These are phyloP conservation scores for Gephyroberyx darwinii DNA, from an alignment of 2,797 vertebrate species.

Conservation along the genomic window DNA sequence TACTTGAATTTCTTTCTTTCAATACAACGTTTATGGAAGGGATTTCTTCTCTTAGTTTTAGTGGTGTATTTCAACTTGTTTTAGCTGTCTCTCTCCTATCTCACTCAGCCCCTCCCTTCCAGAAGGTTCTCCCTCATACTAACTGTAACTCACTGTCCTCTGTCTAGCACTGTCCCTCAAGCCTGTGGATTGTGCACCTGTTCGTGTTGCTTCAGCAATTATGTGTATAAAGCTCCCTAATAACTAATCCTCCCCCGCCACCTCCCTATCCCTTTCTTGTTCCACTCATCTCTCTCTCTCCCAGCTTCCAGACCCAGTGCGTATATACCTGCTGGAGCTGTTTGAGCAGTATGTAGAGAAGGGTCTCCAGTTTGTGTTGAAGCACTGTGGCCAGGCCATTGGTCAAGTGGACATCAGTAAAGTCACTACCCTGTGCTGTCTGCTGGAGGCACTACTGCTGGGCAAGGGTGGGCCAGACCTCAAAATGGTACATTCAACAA, in stretches of 20 bases:
- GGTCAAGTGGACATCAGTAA: slow-evolving; percentile 91
- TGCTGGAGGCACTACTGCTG: slow-evolving; percentile 87
- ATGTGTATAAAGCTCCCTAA: not conserved
- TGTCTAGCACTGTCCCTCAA: not conserved
- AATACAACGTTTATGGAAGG: not conserved
- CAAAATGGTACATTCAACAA: slow-evolving; percentile 77
- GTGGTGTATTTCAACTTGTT: slow-evolving; percentile 4
- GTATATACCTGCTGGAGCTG: slow-evolving; percentile 81
- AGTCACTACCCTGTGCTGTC: slow-evolving; percentile 87
- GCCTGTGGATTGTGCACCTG: not conserved
- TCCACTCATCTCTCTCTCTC: slow-evolving; percentile 3
- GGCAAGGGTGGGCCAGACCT: slow-evolving; percentile 77
- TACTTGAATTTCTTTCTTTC: not conserved
- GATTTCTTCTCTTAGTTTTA: slow-evolving; percentile 1
- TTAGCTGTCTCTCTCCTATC: not conserved
- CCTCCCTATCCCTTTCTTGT: not conserved
- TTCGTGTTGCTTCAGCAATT: not conserved
- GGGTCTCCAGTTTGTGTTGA: slow-evolving; percentile 85
- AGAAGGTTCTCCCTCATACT: not conserved
- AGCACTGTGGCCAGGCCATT: slow-evolving; percentile 86
- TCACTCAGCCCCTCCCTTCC: not conserved
- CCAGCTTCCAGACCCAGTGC: slow-evolving; percentile 79
- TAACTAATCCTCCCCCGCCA: not conserved
- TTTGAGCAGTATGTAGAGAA: slow-evolving; percentile 85
- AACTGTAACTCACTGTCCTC: not conserved